Evolutionary conservation across 2,888 invertebrate species (phyloP), one percentile per base, ranked within the genome.

Genomic region (Himalopsyche anomala): DNA sequence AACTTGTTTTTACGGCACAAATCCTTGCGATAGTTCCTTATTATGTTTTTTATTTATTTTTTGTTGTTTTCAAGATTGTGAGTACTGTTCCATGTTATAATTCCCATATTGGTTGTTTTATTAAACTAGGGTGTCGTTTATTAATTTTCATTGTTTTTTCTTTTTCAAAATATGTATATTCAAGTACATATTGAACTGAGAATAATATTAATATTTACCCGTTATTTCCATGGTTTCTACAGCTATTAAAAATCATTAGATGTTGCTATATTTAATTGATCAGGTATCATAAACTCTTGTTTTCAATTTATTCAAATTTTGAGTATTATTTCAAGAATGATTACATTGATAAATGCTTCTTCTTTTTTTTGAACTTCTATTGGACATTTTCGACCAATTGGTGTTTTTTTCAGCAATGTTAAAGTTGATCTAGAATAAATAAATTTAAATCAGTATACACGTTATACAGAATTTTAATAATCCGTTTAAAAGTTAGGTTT

Each of bases 261-360:
- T 19, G 28, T 12, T 62, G n/a, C 62, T 19, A 5, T 11, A 62
- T 62, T 62, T 62, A 62, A 62, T 19, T 28, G 62, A 62, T 62
- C 62, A 62, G 62, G 62, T 62, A 62, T 62, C 62, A 8, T 62
- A 15, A 51, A 62, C 62, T 62, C 62, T 62, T 62, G 6, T 62
- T 62, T 62, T 62, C 62, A n/a, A 62, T 5, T 62, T 19, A 62
- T 62, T 62, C 15, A 0, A 62, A 62, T 62, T 19, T 62, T 62
- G 62, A 62, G 62, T 62, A 62, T 62, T 62, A 62, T 62, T 62
- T 62, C 19, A 62, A 62, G 15, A 62, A 62, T 62, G 62, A 62
- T 19, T 62, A 62, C 11, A 15, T 51, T 15, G 51, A 15, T 51
- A 51, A 51, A 51, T 51, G 51, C 15, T 15, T 51, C 45, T 51